Percentiles rank a stretch among this genome's conserved stretches.
These are phyloP conservation scores for Equus quagga DNA, from an alignment of 2,113 vertebrate genomes.

Conservation along the genomic window DNA sequence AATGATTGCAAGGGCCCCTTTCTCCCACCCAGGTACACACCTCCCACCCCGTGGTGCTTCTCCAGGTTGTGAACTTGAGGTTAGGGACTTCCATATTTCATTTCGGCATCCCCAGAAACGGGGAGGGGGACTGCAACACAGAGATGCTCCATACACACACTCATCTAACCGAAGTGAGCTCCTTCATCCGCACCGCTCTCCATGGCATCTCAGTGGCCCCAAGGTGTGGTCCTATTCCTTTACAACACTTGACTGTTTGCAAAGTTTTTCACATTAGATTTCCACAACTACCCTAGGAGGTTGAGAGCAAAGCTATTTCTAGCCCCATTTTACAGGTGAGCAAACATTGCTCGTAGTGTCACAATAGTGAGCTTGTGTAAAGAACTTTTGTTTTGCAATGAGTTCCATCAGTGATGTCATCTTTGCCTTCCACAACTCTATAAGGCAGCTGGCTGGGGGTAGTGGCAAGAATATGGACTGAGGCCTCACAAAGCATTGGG, in stretches of 20 bases:
- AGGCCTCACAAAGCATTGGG: background rate
- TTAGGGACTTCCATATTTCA: background rate
- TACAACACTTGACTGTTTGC: background rate
- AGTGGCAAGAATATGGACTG: background rate
- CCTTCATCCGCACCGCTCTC: fast-evolving
- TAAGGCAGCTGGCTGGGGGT: background rate
- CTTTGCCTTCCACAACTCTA: background rate
- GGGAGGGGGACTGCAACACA: background rate
- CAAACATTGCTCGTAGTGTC: background rate
- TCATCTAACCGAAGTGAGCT: background rate
- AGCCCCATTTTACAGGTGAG: background rate
- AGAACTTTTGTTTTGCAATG: slow-evolving; percentile 30
- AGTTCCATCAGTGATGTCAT: background rate
- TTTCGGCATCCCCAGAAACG: background rate
- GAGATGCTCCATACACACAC: background rate
- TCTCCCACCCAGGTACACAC: background rate
- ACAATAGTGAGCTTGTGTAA: background rate
- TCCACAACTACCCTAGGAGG: background rate
- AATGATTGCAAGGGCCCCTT: background rate
- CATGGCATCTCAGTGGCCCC: background rate
- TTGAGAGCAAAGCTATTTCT: background rate
- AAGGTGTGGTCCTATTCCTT: background rate
- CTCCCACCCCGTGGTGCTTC: background rate
- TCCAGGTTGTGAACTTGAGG: background rate
- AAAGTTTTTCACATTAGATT: background rate